These are phyloP conservation scores for Danio tinwini DNA, from an alignment of 2,797 vertebrate species.

Conservation along the genomic window DNA sequence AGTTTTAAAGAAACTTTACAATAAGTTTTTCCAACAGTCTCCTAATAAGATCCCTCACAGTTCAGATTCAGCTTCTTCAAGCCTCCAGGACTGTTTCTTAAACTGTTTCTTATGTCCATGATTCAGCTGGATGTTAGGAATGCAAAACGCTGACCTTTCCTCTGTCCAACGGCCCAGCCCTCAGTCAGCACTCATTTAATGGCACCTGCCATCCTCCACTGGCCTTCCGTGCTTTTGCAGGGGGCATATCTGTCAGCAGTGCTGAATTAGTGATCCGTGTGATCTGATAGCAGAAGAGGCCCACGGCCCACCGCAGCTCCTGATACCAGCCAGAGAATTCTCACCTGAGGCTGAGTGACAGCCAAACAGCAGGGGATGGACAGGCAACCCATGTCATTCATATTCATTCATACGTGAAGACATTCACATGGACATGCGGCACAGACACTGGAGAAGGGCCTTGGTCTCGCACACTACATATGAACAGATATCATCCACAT, in stretches of 20 bases:
- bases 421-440: constrained; percentile 54
- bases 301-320: constrained; percentile 39
- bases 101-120: constrained; percentile 50
- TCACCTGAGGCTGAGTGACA: constrained; percentile 73
- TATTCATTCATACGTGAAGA: constrained; percentile 59
- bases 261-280: constrained; percentile 76
- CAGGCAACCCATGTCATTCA: constrained; percentile 61
- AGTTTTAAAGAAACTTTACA: neutral
- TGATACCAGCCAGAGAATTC: constrained; percentile 65
- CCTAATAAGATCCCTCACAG: neutral
- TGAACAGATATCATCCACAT: constrained; percentile 16
- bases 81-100: constrained; percentile 28
- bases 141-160: constrained; percentile 72
- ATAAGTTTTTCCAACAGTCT: constrained; percentile 1
- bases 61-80: constrained; percentile 18
- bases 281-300: constrained; percentile 70
- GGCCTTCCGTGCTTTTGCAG: constrained; percentile 45
- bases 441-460: constrained; percentile 43
- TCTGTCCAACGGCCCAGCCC: constrained; percentile 59
- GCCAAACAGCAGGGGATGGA: constrained; percentile 65
- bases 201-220: constrained; percentile 56
- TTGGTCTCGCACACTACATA: constrained; percentile 18
- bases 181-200: constrained; percentile 58
- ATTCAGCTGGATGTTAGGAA: constrained; percentile 53
- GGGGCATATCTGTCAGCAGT: constrained; percentile 59